Base-by-base conservation (phyloP, 2,113 vertebrate genomes). In the Charadrius vociferus region DNA sequence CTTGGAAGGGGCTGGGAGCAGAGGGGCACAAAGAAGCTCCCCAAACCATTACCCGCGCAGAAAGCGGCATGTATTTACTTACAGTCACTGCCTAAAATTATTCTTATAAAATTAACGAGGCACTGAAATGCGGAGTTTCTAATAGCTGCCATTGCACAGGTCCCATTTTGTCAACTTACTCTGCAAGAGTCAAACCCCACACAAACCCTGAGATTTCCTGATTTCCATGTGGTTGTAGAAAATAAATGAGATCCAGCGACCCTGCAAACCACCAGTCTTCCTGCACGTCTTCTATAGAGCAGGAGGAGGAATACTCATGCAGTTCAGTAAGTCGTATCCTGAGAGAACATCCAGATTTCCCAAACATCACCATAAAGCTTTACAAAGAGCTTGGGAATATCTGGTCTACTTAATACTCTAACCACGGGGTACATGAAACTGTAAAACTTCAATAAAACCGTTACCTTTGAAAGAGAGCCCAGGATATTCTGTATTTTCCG, bases 191-290 rank as follows among this genome's bases (percentile, higher is more conserved):
- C 20, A 3, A 36, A 55, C 11, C 32, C 22, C 63, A 15, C 52
- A 26, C 50, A 45, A 62, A 22, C 34, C 5, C 32, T 0, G 8
- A 74, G 47, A 36, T 58, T 43, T 82, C 23, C 81, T 3, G 6
- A 43, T 74, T 85, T 88, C 77, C 14, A 0, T 7, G 47, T 32
- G 39, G 36, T 13, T 78, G 41, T 7, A 67, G 66, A 63, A 88
- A 87, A 88, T n/a, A 63, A 92, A 62, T 12, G 87, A 94, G 59
- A 52, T 66, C 58, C 72, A 81, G 65, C 1, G 0, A 19, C 45
- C 61, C 45, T 0, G 0, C 81, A 94, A 61, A 73, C 26, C 77
- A 37, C 34, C 0, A 0, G 8, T 4, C n/a, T 58, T 70, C 90
- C 93, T 39, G 56, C 39, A 12, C 1, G 4, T 15, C 62, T 34